phyloP scores from a whole-genome alignment of 2,888 invertebrate genomes.

The Euspilapteryx auroguttella region DNA sequence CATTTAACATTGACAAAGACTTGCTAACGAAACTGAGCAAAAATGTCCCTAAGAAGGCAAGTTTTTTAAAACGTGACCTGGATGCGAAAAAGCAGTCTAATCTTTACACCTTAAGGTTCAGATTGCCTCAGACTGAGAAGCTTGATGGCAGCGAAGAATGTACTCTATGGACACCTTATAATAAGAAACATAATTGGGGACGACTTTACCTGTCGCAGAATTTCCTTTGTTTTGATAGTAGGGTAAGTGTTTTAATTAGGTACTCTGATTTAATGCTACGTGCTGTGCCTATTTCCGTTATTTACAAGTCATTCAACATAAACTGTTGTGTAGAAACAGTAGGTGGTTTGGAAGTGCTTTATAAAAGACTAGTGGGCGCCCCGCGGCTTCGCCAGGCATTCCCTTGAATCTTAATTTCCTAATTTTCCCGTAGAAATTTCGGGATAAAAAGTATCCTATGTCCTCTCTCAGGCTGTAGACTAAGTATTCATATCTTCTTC shows the following conservation, averaged over 20 bases:
- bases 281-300: too few relatives aligned
- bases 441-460: too few relatives aligned
- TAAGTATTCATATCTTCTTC: too few relatives aligned
- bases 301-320: too few relatives aligned
- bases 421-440: too few relatives aligned
- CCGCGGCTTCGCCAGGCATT: too few relatives aligned
- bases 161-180: conserved; percentile 92
- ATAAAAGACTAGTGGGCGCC: too few relatives aligned
- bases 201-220: conserved; percentile 89
- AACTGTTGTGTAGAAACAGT: not conserved
- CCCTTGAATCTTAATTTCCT: too few relatives aligned
- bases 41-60: conserved; percentile 86
- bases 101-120: conserved; percentile 80
- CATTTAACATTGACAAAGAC: conserved; percentile 87
- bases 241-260: conserved; percentile 74
- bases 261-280: too few relatives aligned
- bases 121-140: conserved; percentile 87
- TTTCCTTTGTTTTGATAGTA: conserved; percentile 95
- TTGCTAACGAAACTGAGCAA: conserved; percentile 82
- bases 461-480: too few relatives aligned
- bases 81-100: conserved; percentile 95
- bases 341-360: conserved; percentile 1
- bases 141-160: conserved; percentile 93
- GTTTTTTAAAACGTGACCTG: conserved; percentile 91
- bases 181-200: conserved; percentile 87